Conservation (phyloP, 1,140 invertebrate genomes). For the Piezodorus guildinii region DNA sequence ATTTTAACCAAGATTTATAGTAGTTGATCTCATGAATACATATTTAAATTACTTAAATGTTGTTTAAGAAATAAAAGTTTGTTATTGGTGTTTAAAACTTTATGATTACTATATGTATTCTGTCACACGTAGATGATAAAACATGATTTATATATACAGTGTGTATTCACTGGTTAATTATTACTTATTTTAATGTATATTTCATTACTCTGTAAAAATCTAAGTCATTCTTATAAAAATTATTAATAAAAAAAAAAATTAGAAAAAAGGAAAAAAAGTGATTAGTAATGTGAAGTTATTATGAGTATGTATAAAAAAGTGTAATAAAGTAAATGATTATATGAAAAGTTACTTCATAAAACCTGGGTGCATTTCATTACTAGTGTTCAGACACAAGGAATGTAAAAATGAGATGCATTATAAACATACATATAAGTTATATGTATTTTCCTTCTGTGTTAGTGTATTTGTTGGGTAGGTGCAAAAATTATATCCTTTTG, state of each 20-base stretch:
- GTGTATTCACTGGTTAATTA: neutral
- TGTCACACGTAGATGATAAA: neutral
- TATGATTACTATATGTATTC: slow-evolving; percentile 2
- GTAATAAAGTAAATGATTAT: slow-evolving; percentile 3
- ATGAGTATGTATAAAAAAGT: slow-evolving; percentile 6
- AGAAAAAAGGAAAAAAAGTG: neutral
- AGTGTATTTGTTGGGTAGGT: slow-evolving; percentile 6
- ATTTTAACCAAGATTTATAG: slow-evolving; percentile 1
- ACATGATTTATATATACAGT: neutral
- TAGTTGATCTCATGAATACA: slow-evolving; percentile 7
- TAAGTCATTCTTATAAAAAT: slow-evolving; percentile 14
- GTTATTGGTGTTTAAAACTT: neutral
- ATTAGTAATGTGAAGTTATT: slow-evolving; percentile 8
- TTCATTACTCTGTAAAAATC: slow-evolving; percentile 15
- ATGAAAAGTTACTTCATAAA: neutral
- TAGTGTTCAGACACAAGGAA: slow-evolving; percentile 4
- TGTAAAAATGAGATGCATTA: neutral
- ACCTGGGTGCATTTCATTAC: slow-evolving; percentile 7
- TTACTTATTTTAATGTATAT: slow-evolving; percentile 15
- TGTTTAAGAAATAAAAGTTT: neutral
- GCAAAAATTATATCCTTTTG: slow-evolving; percentile 4
- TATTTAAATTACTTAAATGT: slow-evolving; percentile 8
- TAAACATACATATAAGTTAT: neutral
- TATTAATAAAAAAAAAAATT: too few relatives aligned
- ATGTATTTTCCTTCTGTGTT: neutral